phyloP scores from a whole-genome alignment of 2,113 vertebrate genomes.

The Lonchura striata region DNA sequence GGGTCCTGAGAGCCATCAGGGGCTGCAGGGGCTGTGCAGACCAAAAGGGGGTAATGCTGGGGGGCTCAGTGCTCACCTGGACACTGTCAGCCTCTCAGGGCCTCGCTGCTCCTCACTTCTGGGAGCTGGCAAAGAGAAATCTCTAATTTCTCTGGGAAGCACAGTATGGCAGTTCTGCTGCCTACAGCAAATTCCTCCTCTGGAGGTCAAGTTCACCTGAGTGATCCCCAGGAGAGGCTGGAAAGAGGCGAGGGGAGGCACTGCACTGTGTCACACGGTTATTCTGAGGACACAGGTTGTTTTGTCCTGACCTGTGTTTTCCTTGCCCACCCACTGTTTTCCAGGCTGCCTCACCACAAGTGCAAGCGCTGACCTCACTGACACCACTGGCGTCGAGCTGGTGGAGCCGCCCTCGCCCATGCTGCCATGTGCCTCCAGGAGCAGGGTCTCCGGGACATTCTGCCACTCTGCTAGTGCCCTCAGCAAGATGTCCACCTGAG shows the following conservation, averaged over 20 bases:
- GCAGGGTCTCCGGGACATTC: conserved; percentile 74
- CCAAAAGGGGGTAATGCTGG: not conserved
- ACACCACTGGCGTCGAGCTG: conserved; percentile 43
- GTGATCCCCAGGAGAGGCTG: too few species aligned
- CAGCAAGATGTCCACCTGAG: conserved; percentile 78
- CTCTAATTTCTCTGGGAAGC: not conserved
- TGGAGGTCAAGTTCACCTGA: not conserved
- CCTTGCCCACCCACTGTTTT: conserved; percentile 10
- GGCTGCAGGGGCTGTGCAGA: not conserved
- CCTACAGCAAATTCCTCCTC: not conserved
- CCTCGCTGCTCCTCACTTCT: rapidly evolving
- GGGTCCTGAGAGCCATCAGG: not conserved
- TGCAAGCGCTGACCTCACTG: conserved; percentile 67
- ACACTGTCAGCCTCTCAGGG: rapidly evolving
- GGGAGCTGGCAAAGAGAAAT: not conserved
- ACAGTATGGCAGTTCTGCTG: not conserved
- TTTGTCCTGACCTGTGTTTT: not conserved
- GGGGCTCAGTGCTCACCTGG: not conserved
- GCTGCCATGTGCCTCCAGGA: conserved; percentile 72
- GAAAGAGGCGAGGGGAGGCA: not conserved
- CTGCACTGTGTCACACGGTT: rapidly evolving
- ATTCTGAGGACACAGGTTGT: rapidly evolving
- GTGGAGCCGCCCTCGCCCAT: conserved; percentile 71
- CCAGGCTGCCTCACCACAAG: conserved; percentile 83
- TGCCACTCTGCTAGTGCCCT: conserved; percentile 74